Evolutionary conservation across 2,888 invertebrate species (phyloP), one percentile per base, ranked within the genome.

Genomic region (Dryadula phaetusa): DNA sequence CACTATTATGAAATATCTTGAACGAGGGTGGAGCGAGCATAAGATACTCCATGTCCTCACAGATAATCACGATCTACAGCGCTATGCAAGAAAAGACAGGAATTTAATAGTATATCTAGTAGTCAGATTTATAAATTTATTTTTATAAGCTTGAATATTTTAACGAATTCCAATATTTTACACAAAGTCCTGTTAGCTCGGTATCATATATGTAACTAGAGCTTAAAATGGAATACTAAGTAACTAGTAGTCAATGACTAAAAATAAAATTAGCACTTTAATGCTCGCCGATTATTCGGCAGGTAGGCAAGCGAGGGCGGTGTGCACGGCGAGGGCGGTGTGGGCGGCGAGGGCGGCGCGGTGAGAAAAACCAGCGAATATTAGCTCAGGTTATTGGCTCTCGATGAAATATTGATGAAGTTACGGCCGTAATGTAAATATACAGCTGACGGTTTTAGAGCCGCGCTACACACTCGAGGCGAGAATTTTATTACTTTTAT

Each of bases 381-480:
- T 65, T 65, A 70, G 73, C 73, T 61, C 75, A 76, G 79, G 75
- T 80, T 83, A 82, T 84, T 83, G 83, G 79, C 75, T 77, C 67
- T 73, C 77, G 78, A 84, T 86, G 82, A 84, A 85, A 85, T 82
- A 86, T 85, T 85, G 83, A 85, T 86, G 84, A 84, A 81, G 79
- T 75, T 73, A 69, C 62, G 61, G 61, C 66, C 67, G 54, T 54
- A 64, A 69, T 66, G 71, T 66, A 66, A 64, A 64, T 64, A 64
- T 64, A 61, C 46, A 64, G 53, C 62, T 63, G 56, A 61, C 47
- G 66, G 46, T 60, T 58, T 62, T 32, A 64, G 54, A 56, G 62
- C 47, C 60, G 52, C 40, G 53, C 32, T 42, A 46, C 34, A 46
- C 34, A 52, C 58, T 58, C 47, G 40, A 42, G 20, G 47, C 46